Evolutionary conservation across 2,888 invertebrate species (phyloP), one percentile per base, ranked within the genome.

Genomic region (Phyllotreta striolata): DNA sequence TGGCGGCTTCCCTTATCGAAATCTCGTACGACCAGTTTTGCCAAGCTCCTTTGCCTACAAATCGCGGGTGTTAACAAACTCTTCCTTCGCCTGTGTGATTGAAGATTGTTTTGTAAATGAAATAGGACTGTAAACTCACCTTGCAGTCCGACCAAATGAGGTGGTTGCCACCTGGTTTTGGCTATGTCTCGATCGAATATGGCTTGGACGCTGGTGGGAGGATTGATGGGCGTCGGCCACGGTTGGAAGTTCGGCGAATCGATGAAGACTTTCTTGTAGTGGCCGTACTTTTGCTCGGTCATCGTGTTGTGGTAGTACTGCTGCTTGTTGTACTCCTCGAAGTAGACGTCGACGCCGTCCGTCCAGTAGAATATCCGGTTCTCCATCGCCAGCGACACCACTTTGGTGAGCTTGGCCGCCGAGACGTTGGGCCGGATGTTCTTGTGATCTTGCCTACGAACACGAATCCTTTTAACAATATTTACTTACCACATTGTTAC

Each of bases 301-400:
- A 88, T 91, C 47, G 88, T 86, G 77, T 92, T 93, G 76, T 93
- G 93, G 75, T 89, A 92, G 76, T 91, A 94, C 74, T 85, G 87
- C 69, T 90, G 85, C 56, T 62, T 82, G 74, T 89, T 91, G 77
- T 91, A 91, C 74, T 92, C 93, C 79, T 96, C 95, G 9, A 88
- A 88, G 49, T 91, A 84, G 68, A 94, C 87, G 75, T 89, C 88
- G 56, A 86, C 84, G 0, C 92, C 93, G 75, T 92, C 91, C 0
- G 93, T 93, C 93, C 95, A 95, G 77, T 92, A 94, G 77, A 95
- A 93, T 8, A 91, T 84, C 6, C 90, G 90, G 74, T 90, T 89
- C 3, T 90, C 90, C 76, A 87, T 88, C 0, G 91, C 90, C 64
- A 95, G 83, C 4, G 93, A 93, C 6, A 88, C 84, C 0, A 93